phyloP scores from a whole-genome alignment of 2,888 invertebrate genomes.

The Corbicula japonica region DNA sequence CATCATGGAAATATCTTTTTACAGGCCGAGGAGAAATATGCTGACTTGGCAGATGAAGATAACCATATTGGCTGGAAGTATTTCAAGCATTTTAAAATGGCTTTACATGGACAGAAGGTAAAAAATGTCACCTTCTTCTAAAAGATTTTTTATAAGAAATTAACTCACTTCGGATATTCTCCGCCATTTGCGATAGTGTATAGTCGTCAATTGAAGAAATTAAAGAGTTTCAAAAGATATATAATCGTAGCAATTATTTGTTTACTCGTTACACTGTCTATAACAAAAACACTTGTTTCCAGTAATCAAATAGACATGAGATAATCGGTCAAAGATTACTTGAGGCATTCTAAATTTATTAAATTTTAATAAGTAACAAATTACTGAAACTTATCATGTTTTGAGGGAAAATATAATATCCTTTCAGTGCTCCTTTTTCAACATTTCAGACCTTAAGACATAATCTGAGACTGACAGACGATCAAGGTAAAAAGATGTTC shows the following conservation, averaged over 20 bases:
- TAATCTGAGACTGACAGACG: slow-evolving; percentile 48
- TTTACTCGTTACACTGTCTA: too few relatives aligned
- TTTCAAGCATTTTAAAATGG: slow-evolving; percentile 7
- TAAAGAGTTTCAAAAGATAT: not conserved
- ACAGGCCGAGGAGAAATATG: slow-evolving; percentile 4
- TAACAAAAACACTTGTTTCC: too few relatives aligned
- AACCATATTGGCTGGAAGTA: not conserved
- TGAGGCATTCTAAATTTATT: too few relatives aligned
- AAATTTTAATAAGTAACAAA: too few relatives aligned
- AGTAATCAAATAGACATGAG: too few relatives aligned
- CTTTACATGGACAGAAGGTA: too few relatives aligned
- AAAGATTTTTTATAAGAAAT: not conserved
- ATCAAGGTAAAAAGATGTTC: slow-evolving; percentile 51
- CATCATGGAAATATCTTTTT: too few relatives aligned
- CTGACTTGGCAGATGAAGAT: not conserved
- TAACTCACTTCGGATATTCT: not conserved
- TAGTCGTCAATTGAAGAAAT: not conserved
- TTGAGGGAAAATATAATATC: too few relatives aligned
- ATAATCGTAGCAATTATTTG: not conserved
- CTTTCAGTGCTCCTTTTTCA: not conserved
- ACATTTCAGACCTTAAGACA: slow-evolving; percentile 19
- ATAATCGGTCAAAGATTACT: too few relatives aligned
- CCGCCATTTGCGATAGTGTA: not conserved
- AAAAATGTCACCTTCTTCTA: too few relatives aligned
- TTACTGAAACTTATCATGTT: too few relatives aligned